Base-by-base conservation (phyloP, 2,797 vertebrate genomes). In the Micromesistius poutassou region DNA sequence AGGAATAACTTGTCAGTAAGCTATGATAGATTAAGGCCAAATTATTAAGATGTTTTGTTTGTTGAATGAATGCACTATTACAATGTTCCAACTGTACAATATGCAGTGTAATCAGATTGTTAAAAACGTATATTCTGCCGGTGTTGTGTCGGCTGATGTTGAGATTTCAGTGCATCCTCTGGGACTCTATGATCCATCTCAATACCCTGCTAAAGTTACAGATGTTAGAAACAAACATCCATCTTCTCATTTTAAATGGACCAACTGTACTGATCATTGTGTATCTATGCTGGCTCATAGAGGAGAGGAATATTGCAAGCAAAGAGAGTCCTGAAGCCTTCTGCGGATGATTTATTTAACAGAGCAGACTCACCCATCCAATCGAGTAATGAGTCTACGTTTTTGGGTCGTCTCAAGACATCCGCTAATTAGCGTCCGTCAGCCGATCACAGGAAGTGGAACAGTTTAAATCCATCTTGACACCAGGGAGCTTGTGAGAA, bases 401-500 rank as follows among this genome's bases (percentile, higher is more conserved):
- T 33, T 33, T 5, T 71, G 12, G 31, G 70, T 19, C 4, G 19
- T 81, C 31, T 73, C 78, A 6, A 78, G 84, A 79, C n/a, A 55
- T 42, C 5, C 30, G 14, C 83, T 81, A 73, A 87, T 85, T 77
- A 42, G 36, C 71, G 50, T 81, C 77, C 25, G 83, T 76, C 76
- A 25, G 16, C 72, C 12, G 30, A 66, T 66, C 55, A 66, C 62
- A 28, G 30, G 74, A 89, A 86, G 79, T 76, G 62, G 82, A 78
- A 22, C 81, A 78, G 50, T 81, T 77, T 81, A 80, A 77, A 83
- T 82, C 36, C 80, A 74, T 84, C 78, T 1, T 8, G 74, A 74
- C 78, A 74, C 74, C n/a, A 62, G 75, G 74, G 82, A 78, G 40
- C 77, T 36, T 72, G 42, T 70, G 30, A 13, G 68, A 71, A 30